Percentiles rank a stretch among this genome's conserved stretches.
Conservation (phyloP, 2,888 invertebrate species). For the Meandrusa payeni region DNA sequence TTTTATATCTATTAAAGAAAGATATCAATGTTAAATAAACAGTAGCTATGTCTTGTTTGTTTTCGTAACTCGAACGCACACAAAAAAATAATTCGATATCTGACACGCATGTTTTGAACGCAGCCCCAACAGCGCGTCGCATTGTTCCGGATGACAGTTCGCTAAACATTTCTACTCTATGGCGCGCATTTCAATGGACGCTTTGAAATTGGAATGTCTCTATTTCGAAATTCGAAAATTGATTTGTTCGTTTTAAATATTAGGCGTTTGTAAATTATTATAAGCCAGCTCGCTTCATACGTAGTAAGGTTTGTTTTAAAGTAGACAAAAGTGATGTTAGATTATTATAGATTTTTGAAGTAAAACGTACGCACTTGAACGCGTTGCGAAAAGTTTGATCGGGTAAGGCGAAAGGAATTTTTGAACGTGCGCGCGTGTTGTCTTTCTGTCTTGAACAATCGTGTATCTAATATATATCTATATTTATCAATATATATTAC, state of each 20-base stretch:
- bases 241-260: slow-evolving; percentile 24
- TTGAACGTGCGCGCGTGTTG: too few species aligned
- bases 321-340: too few species aligned
- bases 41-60: slow-evolving; percentile 41
- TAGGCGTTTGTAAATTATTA: too few species aligned
- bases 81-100: slow-evolving; percentile 52
- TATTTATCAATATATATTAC: too few species aligned
- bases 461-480: too few species aligned
- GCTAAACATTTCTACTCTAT: slow-evolving; percentile 48
- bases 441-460: too few species aligned
- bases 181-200: slow-evolving; percentile 37
- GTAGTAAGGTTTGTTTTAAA: too few species aligned
- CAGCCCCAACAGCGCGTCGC: slow-evolving; percentile 42
- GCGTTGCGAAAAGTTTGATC: too few species aligned
- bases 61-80: slow-evolving; percentile 36
- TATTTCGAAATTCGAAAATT: slow-evolving; percentile 41
- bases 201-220: slow-evolving; percentile 56
- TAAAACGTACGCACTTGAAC: too few species aligned
- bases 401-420: too few species aligned
- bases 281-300: too few species aligned
- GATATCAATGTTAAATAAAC: slow-evolving; percentile 16
- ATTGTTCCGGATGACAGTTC: slow-evolving; percentile 62
- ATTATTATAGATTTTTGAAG: too few species aligned
- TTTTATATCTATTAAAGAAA: slow-evolving; percentile 65
- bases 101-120: slow-evolving; percentile 52